Percentiles rank a stretch among this genome's conserved stretches.
phyloP scores from a whole-genome alignment of 2,113 vertebrate species.

The Eolophus roseicapilla region DNA sequence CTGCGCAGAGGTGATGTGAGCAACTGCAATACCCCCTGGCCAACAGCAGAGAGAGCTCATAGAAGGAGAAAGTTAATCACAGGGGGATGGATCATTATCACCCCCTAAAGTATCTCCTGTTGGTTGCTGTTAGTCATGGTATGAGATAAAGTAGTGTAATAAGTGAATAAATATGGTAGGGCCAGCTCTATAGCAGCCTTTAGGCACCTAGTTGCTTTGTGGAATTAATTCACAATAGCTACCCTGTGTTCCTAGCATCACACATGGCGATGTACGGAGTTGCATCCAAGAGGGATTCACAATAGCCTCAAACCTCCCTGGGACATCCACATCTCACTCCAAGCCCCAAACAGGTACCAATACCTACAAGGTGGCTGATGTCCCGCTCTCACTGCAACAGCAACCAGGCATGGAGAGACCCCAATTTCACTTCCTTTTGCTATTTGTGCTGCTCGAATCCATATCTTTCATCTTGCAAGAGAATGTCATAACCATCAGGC shows the following conservation, averaged over 20 bases:
- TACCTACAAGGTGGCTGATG: not conserved
- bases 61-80: not conserved
- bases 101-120: not conserved
- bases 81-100: not conserved
- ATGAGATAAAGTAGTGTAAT: not conserved
- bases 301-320: not conserved
- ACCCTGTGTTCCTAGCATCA: not conserved
- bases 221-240: not conserved
- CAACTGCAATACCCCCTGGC: not conserved
- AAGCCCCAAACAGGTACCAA: not conserved
- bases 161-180: not conserved
- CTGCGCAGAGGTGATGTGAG: not conserved
- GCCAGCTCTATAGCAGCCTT: not conserved
- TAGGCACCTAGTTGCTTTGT: not conserved
- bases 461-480: not conserved
- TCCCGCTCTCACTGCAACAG: not conserved
- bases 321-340: not conserved
- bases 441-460: not conserved
- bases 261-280: not conserved
- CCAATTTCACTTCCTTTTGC: not conserved
- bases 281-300: not conserved
- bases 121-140: not conserved
- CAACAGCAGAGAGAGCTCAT: conserved; percentile 57
- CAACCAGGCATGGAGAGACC: not conserved
- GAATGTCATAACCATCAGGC: conserved; percentile 23